phyloP scores from a whole-genome alignment of 2,888 invertebrate species.

The Boloria euphrosyne region DNA sequence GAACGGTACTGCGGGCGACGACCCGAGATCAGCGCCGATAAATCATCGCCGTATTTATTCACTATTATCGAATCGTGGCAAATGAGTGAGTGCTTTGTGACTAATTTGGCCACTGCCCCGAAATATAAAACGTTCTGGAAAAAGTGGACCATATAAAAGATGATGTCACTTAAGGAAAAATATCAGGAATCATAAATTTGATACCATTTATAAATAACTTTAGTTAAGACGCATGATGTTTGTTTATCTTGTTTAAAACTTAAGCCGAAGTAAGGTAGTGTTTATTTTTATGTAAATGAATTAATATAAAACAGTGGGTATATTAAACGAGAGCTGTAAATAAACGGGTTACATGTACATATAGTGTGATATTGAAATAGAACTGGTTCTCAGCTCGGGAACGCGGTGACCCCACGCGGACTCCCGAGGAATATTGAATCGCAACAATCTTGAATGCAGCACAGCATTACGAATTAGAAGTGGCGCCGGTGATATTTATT shows the following conservation, averaged over 20 bases:
- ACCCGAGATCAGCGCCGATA: slow-evolving; percentile 78
- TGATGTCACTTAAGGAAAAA: neutral
- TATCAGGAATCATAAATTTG: too few species aligned
- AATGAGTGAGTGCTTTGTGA: slow-evolving; percentile 32
- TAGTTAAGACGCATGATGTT: neutral
- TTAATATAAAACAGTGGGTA: slow-evolving; percentile 31
- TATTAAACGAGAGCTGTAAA: slow-evolving; percentile 50
- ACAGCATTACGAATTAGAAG: slow-evolving; percentile 71
- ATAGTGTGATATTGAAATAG: slow-evolving; percentile 78
- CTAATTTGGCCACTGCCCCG: slow-evolving; percentile 34
- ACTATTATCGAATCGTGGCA: slow-evolving; percentile 68
- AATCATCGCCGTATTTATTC: slow-evolving; percentile 79
- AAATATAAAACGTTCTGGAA: slow-evolving; percentile 27
- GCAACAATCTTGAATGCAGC: slow-evolving; percentile 59
- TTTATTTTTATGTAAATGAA: neutral
- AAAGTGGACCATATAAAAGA: neutral
- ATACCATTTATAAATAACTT: too few species aligned
- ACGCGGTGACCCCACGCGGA: slow-evolving; percentile 70
- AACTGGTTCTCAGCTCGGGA: slow-evolving; percentile 72
- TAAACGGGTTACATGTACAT: slow-evolving; percentile 65
- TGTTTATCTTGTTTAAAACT: neutral
- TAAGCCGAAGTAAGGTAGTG: neutral
- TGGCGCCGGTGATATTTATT: slow-evolving; percentile 72
- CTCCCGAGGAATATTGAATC: slow-evolving; percentile 71
- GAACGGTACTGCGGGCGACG: slow-evolving; percentile 81